These are phyloP conservation scores for Limosa lapponica DNA, from an alignment of 2,797 vertebrate genomes.

Conservation along the genomic window DNA sequence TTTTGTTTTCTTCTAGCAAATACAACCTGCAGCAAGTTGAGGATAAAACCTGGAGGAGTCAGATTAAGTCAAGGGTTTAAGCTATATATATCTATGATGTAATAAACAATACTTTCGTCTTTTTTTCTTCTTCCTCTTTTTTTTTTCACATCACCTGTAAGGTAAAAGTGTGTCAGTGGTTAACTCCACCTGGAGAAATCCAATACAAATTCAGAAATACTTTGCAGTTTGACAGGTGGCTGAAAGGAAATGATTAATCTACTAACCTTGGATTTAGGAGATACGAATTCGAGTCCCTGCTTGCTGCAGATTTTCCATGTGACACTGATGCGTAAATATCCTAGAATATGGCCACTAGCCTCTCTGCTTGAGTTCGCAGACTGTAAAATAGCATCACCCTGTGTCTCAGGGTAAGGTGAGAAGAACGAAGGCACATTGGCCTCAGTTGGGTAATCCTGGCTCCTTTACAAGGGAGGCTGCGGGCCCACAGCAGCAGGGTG, in stretches of 20 bases:
- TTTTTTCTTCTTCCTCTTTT: neutral
- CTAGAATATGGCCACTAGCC: neutral
- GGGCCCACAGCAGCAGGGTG: neutral
- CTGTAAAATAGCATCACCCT: conserved; percentile 14
- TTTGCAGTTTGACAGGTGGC: conserved; percentile 41
- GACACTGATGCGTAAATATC: conserved; percentile 33
- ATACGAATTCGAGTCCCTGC: conserved; percentile 40
- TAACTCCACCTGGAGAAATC: conserved; percentile 37
- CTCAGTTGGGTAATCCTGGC: neutral
- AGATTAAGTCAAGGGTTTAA: neutral
- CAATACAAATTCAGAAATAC: conserved; percentile 25
- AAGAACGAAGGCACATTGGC: neutral
- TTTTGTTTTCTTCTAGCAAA: neutral
- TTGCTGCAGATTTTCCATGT: conserved; percentile 47
- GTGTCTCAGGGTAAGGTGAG: conserved; percentile 9
- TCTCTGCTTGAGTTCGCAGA: neutral
- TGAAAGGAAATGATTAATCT: conserved; percentile 64
- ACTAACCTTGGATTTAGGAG: conserved; percentile 66
- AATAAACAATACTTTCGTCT: neutral
- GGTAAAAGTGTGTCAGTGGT: neutral
- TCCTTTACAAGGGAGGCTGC: neutral
- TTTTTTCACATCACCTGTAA: neutral
- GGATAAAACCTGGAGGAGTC: neutral
- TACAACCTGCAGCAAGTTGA: neutral
- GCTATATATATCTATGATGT: neutral